Conservation (phyloP, 2,113 vertebrate species). For the Rhinoderma darwinii region DNA sequence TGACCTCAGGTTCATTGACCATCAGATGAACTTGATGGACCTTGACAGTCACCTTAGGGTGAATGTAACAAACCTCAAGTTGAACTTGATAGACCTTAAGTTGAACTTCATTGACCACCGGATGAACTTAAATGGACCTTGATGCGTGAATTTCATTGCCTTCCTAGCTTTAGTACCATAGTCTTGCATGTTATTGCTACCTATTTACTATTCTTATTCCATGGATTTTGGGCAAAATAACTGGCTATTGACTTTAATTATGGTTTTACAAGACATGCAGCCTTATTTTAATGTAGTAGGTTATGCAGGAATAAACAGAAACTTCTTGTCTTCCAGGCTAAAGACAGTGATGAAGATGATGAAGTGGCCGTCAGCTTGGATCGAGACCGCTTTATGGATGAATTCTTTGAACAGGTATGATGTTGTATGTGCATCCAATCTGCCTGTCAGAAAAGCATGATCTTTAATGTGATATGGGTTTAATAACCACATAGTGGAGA, state of each 20-base stretch:
- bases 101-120: not conserved
- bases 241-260: not conserved
- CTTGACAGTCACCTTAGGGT: no score
- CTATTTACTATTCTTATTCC: not conserved
- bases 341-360: slow-evolving; percentile 82
- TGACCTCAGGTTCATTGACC: not conserved
- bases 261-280: not conserved
- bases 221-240: not conserved
- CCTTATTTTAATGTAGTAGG: not conserved
- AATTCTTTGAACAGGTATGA: slow-evolving; percentile 85
- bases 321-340: slow-evolving; percentile 68
- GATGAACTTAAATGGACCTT: not conserved
- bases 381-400: slow-evolving; percentile 83
- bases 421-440: not conserved
- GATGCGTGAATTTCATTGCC: not conserved
- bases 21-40: no score
- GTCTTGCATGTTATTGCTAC: not conserved
- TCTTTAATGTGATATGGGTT: not conserved
- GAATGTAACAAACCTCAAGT: not conserved
- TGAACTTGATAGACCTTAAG: not conserved
- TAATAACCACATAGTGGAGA: not conserved
- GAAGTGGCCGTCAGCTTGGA: slow-evolving; percentile 81
- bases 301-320: not conserved
- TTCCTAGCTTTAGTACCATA: not conserved
- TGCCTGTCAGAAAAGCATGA: not conserved